Percentiles rank a stretch among this genome's conserved stretches.
These are phyloP conservation scores for Cnemophilus loriae DNA, from an alignment of 2,113 vertebrate species.

Conservation along the genomic window DNA sequence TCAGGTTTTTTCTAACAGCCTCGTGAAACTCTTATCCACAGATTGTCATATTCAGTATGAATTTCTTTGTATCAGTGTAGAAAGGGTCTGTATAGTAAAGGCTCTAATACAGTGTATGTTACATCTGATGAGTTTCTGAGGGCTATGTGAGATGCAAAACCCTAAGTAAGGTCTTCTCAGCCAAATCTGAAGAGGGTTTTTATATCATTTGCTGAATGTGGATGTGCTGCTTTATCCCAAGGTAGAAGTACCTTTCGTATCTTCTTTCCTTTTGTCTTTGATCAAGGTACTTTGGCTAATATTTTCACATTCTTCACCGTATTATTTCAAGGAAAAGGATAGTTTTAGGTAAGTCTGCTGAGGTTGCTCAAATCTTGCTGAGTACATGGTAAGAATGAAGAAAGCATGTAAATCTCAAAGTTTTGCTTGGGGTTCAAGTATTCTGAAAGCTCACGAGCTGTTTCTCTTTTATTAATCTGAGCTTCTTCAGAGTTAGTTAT, in stretches of 20 bases:
- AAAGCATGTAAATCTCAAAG: neutral
- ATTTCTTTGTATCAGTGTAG: neutral
- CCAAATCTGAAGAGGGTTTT: neutral
- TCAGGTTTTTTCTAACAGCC: neutral
- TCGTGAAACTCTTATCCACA: neutral
- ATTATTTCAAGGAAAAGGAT: neutral
- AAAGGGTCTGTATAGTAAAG: neutral
- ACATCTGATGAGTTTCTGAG: neutral
- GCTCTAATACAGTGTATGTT: neutral
- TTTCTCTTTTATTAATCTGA: neutral
- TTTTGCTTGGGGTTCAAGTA: neutral
- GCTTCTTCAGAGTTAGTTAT: neutral
- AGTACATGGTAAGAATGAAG: neutral
- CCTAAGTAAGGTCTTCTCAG: neutral
- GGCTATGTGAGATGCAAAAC: neutral
- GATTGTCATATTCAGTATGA: neutral
- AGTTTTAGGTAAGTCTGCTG: neutral
- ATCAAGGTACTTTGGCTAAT: neutral
- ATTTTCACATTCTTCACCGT: neutral
- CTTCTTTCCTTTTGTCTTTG: neutral
- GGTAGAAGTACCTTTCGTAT: neutral
- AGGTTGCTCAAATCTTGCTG: neutral
- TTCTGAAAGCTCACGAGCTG: neutral
- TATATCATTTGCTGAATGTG: accelerated
- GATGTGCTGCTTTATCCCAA: neutral